Percentiles rank a stretch among this genome's conserved stretches.
Evolutionary conservation across 2,113 vertebrate species (phyloP).

Genomic region (Mungos mungo): DNA sequence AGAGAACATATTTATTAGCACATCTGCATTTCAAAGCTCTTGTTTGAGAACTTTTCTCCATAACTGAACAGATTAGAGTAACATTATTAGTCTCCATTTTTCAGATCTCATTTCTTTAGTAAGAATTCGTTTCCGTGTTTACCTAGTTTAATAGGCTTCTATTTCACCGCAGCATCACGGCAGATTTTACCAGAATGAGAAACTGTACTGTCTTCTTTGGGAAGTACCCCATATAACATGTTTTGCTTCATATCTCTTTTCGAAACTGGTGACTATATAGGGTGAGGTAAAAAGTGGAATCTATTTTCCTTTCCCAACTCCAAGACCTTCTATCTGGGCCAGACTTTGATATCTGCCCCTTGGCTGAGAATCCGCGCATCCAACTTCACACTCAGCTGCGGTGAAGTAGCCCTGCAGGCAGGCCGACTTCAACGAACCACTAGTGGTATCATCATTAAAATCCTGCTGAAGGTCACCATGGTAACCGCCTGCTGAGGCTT

Average conservation of each 20-base stretch:
- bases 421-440: slow-evolving; percentile 92
- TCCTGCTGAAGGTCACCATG: slow-evolving; percentile 95
- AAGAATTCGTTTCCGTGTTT: slow-evolving; percentile 44
- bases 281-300: slow-evolving; percentile 73
- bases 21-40: slow-evolving; percentile 30
- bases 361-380: slow-evolving; percentile 85
- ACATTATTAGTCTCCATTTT: not conserved
- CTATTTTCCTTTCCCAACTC: slow-evolving; percentile 80
- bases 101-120: not conserved
- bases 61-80: slow-evolving; percentile 38
- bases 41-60: not conserved
- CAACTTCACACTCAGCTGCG: slow-evolving; percentile 90
- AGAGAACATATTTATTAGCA: slow-evolving; percentile 13
- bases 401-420: slow-evolving; percentile 91
- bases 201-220: not conserved
- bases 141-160: not conserved
- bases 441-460: slow-evolving; percentile 97
- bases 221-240: slow-evolving; percentile 14
- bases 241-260: slow-evolving; percentile 72
- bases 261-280: slow-evolving; percentile 51
- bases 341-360: slow-evolving; percentile 89
- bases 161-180: slow-evolving; percentile 28
- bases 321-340: slow-evolving; percentile 85
- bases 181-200: slow-evolving; percentile 18
- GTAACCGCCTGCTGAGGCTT: slow-evolving; percentile 96